phyloP scores from a whole-genome alignment of 2,113 vertebrate genomes.

The Cichladusa arquata region DNA sequence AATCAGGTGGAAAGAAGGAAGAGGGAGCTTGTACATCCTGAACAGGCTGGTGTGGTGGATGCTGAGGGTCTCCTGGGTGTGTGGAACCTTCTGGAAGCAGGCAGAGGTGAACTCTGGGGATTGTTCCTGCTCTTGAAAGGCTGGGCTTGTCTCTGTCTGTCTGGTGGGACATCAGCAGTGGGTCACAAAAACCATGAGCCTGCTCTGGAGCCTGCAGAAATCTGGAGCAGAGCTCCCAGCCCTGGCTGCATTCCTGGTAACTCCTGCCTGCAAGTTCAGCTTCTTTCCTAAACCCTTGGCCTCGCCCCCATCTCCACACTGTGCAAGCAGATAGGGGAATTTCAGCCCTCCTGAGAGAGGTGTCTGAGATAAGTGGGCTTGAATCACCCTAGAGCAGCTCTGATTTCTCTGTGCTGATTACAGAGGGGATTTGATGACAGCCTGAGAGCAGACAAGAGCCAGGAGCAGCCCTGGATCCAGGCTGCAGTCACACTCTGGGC shows the following conservation, averaged over 20 bases:
- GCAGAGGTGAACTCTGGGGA: background rate
- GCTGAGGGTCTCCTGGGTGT: background rate
- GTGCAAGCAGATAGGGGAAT: conserved; percentile 20
- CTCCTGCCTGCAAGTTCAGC: background rate
- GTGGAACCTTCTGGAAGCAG: background rate
- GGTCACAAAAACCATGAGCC: background rate
- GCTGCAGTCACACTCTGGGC: background rate
- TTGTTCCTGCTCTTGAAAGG: background rate
- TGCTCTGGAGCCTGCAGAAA: background rate
- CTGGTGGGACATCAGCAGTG: background rate
- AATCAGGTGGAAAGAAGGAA: background rate
- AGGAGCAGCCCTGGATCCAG: background rate
- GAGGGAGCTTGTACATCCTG: background rate
- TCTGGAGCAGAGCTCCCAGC: background rate
- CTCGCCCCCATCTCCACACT: conserved; percentile 22
- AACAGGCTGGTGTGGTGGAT: background rate
- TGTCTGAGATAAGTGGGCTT: conserved; percentile 48
- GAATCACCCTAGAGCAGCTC: conserved; percentile 31
- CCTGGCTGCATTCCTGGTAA: background rate
- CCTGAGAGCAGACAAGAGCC: background rate
- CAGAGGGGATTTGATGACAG: conserved; percentile 28
- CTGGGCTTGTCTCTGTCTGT: background rate
- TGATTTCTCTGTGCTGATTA: conserved; percentile 37
- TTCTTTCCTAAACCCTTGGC: background rate
- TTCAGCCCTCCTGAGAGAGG: conserved; percentile 28